phyloP scores from a whole-genome alignment of 2,797 vertebrate genomes.

The Coregonus suidteri region DNA sequence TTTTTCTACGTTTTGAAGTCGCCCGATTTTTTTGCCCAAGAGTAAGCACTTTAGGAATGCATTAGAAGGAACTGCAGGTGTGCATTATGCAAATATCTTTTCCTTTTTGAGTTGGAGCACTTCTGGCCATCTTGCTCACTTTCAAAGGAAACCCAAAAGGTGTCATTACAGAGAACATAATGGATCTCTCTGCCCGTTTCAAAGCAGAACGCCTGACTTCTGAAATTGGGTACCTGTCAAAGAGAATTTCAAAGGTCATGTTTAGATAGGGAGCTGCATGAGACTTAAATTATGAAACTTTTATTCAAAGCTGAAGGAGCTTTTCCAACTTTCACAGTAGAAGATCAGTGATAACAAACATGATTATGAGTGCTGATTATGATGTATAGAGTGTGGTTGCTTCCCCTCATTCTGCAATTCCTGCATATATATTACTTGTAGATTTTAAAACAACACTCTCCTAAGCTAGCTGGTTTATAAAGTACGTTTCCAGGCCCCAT shows the following conservation, averaged over 20 bases:
- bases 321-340: neutral
- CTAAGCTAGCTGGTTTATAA: neutral
- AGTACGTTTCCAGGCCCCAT: conserved; percentile 2
- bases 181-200: conserved; percentile 20
- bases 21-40: conserved; percentile 14
- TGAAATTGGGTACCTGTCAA: conserved; percentile 9
- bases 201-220: conserved; percentile 27
- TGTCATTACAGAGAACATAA: conserved; percentile 34
- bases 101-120: conserved; percentile 15
- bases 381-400: neutral
- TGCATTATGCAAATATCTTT: conserved; percentile 15
- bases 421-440: neutral
- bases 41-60: conserved; percentile 34
- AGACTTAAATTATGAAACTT: neutral
- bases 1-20: conserved; percentile 4
- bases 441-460: neutral
- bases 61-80: conserved; percentile 42
- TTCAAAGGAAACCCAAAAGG: conserved; percentile 26
- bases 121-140: conserved; percentile 23
- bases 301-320: neutral
- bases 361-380: neutral
- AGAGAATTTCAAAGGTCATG: conserved; percentile 22
- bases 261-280: neutral
- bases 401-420: too few relatives aligned
- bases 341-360: neutral